Evolutionary conservation across 1,140 invertebrate species (phyloP).

Genomic region (Odontomachus brunneus): DNA sequence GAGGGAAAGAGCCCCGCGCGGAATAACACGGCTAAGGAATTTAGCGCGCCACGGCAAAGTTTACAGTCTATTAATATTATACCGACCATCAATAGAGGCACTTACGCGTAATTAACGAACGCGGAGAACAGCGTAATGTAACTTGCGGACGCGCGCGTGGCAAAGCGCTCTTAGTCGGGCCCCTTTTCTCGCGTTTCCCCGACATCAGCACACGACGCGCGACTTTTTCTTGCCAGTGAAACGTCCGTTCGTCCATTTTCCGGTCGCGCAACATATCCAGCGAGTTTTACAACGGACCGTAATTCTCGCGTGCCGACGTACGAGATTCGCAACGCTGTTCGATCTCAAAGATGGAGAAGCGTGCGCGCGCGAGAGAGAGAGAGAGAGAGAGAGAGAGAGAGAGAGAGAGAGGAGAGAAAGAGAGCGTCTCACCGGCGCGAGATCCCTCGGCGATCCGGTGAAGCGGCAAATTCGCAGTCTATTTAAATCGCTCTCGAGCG

Average conservation of each 20-base stretch:
- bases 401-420: too few relatives aligned
- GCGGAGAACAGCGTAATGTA: neutral
- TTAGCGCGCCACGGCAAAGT: neutral
- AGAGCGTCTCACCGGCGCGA: neutral
- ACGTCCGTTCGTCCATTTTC: too few relatives aligned
- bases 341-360: neutral
- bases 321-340: slow-evolving; percentile 7
- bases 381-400: too few relatives aligned
- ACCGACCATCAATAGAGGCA: neutral
- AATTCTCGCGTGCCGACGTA: slow-evolving; percentile 17
- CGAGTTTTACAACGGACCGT: slow-evolving; percentile 3
- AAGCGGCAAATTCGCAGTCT: slow-evolving; percentile 61
- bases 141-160: neutral
- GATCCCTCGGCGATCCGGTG: slow-evolving; percentile 24
- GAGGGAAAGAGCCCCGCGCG: too few relatives aligned
- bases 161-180: too few relatives aligned
- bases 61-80: neutral
- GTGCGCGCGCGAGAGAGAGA: neutral
- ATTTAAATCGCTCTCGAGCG: slow-evolving; percentile 69
- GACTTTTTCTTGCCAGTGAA: too few relatives aligned
- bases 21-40: too few relatives aligned
- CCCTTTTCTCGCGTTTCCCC: neutral
- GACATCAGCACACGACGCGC: too few relatives aligned
- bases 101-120: neutral
- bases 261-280: neutral